A percentile compares a stretch with the other conserved stretches of the same genome.
phyloP scores from a whole-genome alignment of 2,888 invertebrate genomes.

The Oithona nana region DNA sequence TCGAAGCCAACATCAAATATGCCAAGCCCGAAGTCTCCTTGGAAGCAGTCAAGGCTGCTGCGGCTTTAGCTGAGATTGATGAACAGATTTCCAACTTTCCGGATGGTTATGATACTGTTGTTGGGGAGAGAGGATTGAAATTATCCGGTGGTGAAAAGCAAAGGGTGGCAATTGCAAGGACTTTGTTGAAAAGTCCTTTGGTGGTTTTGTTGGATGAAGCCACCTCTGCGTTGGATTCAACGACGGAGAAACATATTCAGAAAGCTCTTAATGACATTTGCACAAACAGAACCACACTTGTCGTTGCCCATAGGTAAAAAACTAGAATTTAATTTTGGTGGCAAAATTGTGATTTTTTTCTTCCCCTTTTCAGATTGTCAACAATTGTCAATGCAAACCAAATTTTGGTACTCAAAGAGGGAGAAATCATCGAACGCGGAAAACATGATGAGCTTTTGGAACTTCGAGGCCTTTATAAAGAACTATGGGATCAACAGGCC shows the following conservation, averaged over 20 bases:
- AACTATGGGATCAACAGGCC: neutral
- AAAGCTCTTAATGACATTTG: conserved; percentile 25
- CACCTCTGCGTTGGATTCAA: conserved; percentile 82
- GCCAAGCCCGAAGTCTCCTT: conserved; percentile 57
- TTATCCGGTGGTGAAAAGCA: conserved; percentile 96
- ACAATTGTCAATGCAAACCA: conserved; percentile 87
- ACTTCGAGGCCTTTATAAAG: neutral
- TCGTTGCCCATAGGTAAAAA: neutral
- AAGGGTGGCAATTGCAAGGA: conserved; percentile 86
- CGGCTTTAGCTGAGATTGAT: conserved; percentile 82
- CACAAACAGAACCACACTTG: neutral
- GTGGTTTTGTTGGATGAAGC: conserved; percentile 87
- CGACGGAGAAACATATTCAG: conserved; percentile 78
- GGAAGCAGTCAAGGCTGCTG: conserved; percentile 67
- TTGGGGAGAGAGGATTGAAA: conserved; percentile 84
- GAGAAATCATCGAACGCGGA: conserved; percentile 76
- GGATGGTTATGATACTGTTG: conserved; percentile 64
- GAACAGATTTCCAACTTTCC: conserved; percentile 64
- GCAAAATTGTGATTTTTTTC: too few species aligned
- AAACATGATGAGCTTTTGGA: conserved; percentile 23
- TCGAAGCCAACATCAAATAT: conserved; percentile 84
- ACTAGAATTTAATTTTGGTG: too few species aligned
- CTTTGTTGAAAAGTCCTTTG: conserved; percentile 71
- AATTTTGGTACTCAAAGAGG: conserved; percentile 77
- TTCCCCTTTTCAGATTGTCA: conserved; percentile 40